Evolutionary conservation across 2,113 vertebrate genomes (phyloP), one percentile per base, ranked within the genome.

Genomic region (Paramormyrops kingsleyae): DNA sequence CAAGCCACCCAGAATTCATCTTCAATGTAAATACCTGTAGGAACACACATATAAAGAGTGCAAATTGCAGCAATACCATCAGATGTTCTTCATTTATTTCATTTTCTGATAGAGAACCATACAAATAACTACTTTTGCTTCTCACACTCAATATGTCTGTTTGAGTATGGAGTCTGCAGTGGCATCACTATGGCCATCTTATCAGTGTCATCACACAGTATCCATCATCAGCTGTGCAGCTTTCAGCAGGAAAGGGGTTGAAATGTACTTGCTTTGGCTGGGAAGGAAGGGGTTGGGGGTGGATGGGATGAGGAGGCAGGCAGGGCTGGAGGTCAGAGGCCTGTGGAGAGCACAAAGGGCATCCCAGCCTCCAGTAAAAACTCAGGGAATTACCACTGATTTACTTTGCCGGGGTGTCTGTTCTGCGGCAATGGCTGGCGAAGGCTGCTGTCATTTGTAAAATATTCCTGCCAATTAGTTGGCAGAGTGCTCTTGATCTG

Each of bases 381-480:
- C 4, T 52, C 15, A 0, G 49, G 85, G 85, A 88, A 62, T 88
- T 88, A 66, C 56, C 24, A 27, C 39, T 46, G 97, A 97, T 97
- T 98, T 97, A 97, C 96, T 97, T 96, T 96, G 94, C 92, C 97
- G 95, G 97, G 97, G 98, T 97, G 96, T 98, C 97, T 96, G 96
- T 90, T 94, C 94, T 95, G 97, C 96, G 96, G 96, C 97, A 97
- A 95, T 12, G 96, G 96, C 53, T 97, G 96, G 96, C 96, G 95
- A 97, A 97, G 97, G 97, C 97, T 97, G 96, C 97, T 99, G 98
- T 99, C 98, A 99, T 99, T 99, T 99, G 98, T 99, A 99, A 99
- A 99, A 99, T 99, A 98, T 99, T 98, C 97, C 97, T 97, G 97
- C 98, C 98, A 99, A 99, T 99, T 99, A 99, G 97, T 96, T 97